These are phyloP conservation scores for Mnemiopsis leidyi DNA, from an alignment of 37 sponge, comb jelly and placozoan species.

Conservation along the genomic window DNA sequence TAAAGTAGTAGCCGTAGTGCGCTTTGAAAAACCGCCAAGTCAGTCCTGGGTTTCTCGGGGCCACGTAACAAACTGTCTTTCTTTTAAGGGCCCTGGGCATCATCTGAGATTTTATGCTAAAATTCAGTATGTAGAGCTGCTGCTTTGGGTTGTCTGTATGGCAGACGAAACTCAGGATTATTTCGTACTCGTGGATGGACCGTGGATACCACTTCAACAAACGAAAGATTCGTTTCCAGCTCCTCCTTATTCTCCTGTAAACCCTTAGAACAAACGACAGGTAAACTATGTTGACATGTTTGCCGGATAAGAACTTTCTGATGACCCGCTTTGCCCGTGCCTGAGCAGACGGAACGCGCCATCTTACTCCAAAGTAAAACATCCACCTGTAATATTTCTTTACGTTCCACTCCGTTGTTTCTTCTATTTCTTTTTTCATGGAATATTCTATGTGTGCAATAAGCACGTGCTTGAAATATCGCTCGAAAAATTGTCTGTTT, in stretches of 20 bases:
- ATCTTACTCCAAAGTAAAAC: conserved; percentile 28
- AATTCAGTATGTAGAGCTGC: conserved; percentile 32
- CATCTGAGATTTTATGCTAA: background rate
- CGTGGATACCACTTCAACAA: background rate
- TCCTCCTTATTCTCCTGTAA: background rate
- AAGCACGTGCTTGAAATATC: background rate
- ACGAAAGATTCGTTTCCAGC: background rate
- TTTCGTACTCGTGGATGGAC: background rate
- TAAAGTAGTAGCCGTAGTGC: background rate
- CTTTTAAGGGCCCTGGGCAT: background rate
- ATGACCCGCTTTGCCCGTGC: background rate
- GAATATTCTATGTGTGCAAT: background rate
- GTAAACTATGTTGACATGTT: conserved; percentile 6
- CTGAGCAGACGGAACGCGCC: background rate
- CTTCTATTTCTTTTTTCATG: background rate
- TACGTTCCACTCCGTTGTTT: background rate
- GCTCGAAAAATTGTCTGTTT: background rate
- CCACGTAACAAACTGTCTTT: background rate
- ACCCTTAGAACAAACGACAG: background rate
- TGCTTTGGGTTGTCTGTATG: background rate
- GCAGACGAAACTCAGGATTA: background rate
- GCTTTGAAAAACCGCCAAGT: background rate
- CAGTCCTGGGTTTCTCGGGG: background rate
- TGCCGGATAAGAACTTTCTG: background rate
- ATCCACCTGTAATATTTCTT: background rate